A percentile compares a stretch with the other conserved stretches of the same genome.
Conservation (phyloP, 2,888 invertebrate genomes). For the Zonitis immaculata region DNA sequence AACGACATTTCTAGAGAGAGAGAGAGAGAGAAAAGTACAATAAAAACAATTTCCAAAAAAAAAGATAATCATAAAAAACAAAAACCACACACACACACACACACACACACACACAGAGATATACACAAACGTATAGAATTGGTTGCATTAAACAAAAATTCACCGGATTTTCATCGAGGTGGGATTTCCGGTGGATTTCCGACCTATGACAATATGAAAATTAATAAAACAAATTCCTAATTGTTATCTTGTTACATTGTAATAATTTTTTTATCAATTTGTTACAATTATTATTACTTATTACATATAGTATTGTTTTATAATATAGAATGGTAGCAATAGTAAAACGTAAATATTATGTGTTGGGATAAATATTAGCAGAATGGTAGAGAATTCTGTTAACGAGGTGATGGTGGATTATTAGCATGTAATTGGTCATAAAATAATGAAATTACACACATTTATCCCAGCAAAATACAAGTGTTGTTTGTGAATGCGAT, state of each 20-base stretch:
- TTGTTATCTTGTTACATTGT: background rate
- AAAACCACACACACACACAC: conserved; percentile 4
- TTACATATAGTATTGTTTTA: background rate
- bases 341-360: background rate
- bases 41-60: no score
- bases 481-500: background rate
- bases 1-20: no score
- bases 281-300: conserved; percentile 2
- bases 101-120: conserved; percentile 9
- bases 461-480: conserved; percentile 3
- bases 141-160: no score
- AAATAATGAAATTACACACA: conserved; percentile 12
- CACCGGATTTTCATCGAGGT: no score
- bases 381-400: conserved; percentile 5
- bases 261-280: background rate
- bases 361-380: background rate
- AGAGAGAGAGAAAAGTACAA: no score
- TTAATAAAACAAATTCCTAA: background rate
- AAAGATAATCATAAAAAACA: no score
- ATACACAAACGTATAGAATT: no score
- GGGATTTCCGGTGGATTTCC: background rate
- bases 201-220: background rate
- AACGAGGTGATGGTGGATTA: conserved; percentile 15
- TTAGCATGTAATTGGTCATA: conserved; percentile 13
- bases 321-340: background rate